Evolutionary conservation across 2,797 vertebrate genomes (phyloP).

Genomic region (Cuculus canorus): DNA sequence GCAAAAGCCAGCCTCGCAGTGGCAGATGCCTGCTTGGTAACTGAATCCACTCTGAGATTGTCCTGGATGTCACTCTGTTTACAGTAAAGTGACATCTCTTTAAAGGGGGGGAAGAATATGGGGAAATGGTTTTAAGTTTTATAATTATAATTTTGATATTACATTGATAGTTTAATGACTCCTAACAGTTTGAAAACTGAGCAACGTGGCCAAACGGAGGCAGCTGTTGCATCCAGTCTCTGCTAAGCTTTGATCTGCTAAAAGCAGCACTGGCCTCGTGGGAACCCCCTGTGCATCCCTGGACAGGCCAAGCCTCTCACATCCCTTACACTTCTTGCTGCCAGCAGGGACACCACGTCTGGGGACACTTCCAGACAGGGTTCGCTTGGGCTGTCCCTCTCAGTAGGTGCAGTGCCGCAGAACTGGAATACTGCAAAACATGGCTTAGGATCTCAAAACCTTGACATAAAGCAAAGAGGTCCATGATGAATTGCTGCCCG

Average conservation of each 20-base stretch:
- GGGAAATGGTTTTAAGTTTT: not conserved
- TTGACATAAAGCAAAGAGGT: not conserved
- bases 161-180: not conserved
- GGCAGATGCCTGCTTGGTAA: not conserved
- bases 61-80: not conserved
- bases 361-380: fast-evolving
- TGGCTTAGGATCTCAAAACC: not conserved
- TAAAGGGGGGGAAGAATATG: not conserved
- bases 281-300: not conserved
- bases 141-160: not conserved
- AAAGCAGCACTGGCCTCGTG: not conserved
- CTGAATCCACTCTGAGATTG: not conserved
- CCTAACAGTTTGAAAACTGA: not conserved
- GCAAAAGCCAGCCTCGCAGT: not conserved
- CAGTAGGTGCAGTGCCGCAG: fast-evolving
- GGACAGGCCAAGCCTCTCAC: fast-evolving
- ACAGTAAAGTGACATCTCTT: not conserved
- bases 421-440: not conserved
- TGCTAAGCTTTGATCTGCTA: not conserved
- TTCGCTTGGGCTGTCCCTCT: not conserved
- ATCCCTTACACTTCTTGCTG: fast-evolving
- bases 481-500: not conserved
- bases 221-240: fast-evolving
- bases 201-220: not conserved
- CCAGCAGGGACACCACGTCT: not conserved